A percentile compares a stretch with the other conserved stretches of the same genome.
Conservation (phyloP, 2,888 invertebrate species). For the Eristalis arbustorum region DNA sequence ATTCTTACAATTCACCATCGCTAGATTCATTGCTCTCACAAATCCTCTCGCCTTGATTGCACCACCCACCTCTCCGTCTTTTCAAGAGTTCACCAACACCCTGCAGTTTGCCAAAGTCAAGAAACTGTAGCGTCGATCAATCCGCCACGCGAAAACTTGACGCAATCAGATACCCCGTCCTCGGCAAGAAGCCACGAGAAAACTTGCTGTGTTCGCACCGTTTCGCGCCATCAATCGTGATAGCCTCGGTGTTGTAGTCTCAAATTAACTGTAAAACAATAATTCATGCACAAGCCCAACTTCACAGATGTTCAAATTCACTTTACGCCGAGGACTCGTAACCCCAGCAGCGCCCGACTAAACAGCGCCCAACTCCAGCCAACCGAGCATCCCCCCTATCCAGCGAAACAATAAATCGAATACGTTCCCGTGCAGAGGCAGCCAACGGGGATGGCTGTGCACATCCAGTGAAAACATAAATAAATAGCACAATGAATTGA, state of each 20-base stretch:
- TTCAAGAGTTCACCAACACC: too few species aligned
- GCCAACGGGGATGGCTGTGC: background rate
- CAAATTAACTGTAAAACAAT: background rate
- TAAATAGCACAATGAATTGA: slow-evolving; percentile 47
- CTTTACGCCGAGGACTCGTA: background rate
- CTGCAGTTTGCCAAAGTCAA: background rate
- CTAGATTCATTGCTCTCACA: too few species aligned
- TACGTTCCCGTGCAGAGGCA: background rate
- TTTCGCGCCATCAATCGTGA: background rate
- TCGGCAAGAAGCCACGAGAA: background rate
- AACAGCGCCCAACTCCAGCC: background rate
- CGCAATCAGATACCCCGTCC: background rate
- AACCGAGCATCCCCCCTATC: too few species aligned
- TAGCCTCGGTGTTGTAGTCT: background rate
- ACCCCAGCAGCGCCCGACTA: background rate
- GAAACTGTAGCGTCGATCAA: background rate
- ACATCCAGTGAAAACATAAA: slow-evolving; percentile 4
- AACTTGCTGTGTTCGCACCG: background rate
- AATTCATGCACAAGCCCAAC: background rate
- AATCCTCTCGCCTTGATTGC: too few species aligned
- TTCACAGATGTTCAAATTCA: background rate
- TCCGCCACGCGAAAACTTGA: background rate
- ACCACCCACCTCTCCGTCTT: too few species aligned
- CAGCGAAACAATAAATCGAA: background rate
- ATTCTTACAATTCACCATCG: too few species aligned